Evolutionary conservation across 2,888 invertebrate species (phyloP).

Genomic region (Hoplodrina blanda): DNA sequence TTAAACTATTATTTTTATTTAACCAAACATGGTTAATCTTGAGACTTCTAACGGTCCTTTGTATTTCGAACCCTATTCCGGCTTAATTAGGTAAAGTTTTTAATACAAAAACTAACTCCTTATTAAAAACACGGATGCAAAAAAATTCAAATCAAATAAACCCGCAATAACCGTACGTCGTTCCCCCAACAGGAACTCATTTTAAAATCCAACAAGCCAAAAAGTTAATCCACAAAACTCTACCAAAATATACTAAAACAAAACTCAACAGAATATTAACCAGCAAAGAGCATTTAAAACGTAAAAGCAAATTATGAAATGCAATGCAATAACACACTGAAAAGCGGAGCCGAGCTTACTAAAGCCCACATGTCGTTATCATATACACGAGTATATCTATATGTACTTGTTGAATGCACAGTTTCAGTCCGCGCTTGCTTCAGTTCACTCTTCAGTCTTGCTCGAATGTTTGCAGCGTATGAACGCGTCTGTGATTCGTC

Average conservation of each 20-base stretch:
- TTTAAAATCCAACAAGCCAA: not conserved
- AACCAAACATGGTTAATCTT: too few relatives aligned
- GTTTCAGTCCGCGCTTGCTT: constrained; percentile 57
- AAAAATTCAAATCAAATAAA: not conserved
- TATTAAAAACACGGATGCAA: too few relatives aligned
- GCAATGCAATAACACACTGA: constrained; percentile 33
- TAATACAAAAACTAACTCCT: too few relatives aligned
- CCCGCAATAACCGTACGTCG: not conserved
- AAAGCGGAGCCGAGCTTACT: constrained; percentile 35
- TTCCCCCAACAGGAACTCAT: not conserved
- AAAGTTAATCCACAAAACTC: constrained; percentile 11
- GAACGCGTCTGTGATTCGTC: constrained; percentile 48
- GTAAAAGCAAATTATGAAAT: constrained; percentile 41
- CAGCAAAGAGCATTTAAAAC: constrained; percentile 25
- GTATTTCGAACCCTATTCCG: too few relatives aligned
- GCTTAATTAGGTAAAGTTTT: too few relatives aligned
- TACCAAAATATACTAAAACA: constrained; percentile 6
- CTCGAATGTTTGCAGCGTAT: constrained; percentile 60
- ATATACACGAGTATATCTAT: constrained; percentile 49
- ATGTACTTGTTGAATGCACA: constrained; percentile 79
- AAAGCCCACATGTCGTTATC: constrained; percentile 41
- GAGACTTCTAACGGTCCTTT: too few relatives aligned
- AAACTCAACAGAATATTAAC: constrained; percentile 13
- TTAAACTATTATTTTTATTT: too few relatives aligned
- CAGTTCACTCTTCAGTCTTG: constrained; percentile 70